Base-by-base conservation (phyloP, 2,797 vertebrate genomes). In the Kryptopterus vitreolus region DNA sequence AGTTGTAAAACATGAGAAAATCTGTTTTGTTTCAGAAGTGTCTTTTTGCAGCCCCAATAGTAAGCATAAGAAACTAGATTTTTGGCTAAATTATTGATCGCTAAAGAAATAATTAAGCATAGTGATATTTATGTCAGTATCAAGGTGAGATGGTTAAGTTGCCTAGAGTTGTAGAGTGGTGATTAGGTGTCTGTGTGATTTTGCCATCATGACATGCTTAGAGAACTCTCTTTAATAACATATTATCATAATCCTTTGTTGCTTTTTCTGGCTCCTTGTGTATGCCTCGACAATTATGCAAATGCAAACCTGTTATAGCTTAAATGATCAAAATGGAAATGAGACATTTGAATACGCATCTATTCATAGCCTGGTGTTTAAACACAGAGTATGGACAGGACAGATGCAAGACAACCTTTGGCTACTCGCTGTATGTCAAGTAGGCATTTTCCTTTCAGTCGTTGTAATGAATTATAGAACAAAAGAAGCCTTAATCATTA, bases 301-400 rank as follows among this genome's bases (percentile, higher is more conserved):
- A 69, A 76, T 78, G 59, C 29, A 16, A 29, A 61, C 80, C 81
- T 86, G 55, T 86, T 87, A 26, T 57, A 35, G 38, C 55, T 24
- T 75, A 85, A 68, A 80, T 65, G 79, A 89, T 90, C 88, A 80
- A 88, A 87, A 91, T 89, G 86, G 79, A 87, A 85, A 90, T 86
- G n/a, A 87, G 87, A 35, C 57, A 79, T 85, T 84, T 87, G 68
- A 83, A 86, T 85, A 55, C 62, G 74, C 48, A 43, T 73, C 33
- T 85, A 82, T 83, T 88, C 82, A 78, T 57, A 85, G 83, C 72
- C 29, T 58, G 66, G 5, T 57, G 50, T 20, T 84, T 82, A 26
- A 73, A 46, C 61, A 72, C 50, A 65, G 69, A 74, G 75, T 74
- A 69, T 79, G 48, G 76, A 73, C 82, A 78, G 80, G 55, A 70